phyloP scores from a whole-genome alignment of 2,888 invertebrate genomes.

The Diadromus collaris region DNA sequence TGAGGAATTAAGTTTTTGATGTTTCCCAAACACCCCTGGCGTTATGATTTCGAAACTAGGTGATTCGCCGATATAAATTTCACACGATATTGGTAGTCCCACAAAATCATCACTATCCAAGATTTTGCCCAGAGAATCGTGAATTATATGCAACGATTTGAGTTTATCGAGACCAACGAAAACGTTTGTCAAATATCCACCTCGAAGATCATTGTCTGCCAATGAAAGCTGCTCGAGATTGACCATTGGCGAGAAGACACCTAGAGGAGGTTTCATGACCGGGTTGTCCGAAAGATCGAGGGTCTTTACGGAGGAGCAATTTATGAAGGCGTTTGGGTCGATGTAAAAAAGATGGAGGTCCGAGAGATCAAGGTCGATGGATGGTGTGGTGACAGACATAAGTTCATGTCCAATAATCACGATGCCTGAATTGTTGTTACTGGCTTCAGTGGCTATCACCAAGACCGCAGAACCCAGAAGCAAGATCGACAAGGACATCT shows the following conservation, averaged over 20 bases:
- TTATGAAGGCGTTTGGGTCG: constrained; percentile 65
- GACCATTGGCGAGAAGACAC: constrained; percentile 69
- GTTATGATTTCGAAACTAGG: too few relatives aligned
- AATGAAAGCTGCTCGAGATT: too few relatives aligned
- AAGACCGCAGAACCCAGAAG: constrained; percentile 60
- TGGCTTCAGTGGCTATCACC: constrained; percentile 19
- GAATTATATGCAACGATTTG: too few relatives aligned
- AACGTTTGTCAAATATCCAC: too few relatives aligned
- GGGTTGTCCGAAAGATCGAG: constrained; percentile 66
- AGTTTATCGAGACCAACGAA: too few relatives aligned
- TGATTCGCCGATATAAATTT: too few relatives aligned
- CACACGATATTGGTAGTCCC: too few relatives aligned
- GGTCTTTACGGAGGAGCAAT: constrained; percentile 55
- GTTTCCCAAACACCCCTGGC: too few relatives aligned
- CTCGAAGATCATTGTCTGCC: too few relatives aligned
- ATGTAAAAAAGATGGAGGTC: constrained; percentile 55
- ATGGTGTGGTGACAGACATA: constrained; percentile 45
- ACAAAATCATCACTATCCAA: too few relatives aligned
- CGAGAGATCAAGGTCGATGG: constrained; percentile 62
- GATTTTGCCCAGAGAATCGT: too few relatives aligned
- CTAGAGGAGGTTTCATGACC: constrained; percentile 62
- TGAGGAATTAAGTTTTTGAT: too few relatives aligned
- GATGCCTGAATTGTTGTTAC: constrained; percentile 25
- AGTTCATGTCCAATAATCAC: constrained; percentile 60
- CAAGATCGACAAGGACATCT: constrained; percentile 50